Evolutionary conservation across 2,113 vertebrate species (phyloP).

Genomic region (Cephalopholis sonnerati): DNA sequence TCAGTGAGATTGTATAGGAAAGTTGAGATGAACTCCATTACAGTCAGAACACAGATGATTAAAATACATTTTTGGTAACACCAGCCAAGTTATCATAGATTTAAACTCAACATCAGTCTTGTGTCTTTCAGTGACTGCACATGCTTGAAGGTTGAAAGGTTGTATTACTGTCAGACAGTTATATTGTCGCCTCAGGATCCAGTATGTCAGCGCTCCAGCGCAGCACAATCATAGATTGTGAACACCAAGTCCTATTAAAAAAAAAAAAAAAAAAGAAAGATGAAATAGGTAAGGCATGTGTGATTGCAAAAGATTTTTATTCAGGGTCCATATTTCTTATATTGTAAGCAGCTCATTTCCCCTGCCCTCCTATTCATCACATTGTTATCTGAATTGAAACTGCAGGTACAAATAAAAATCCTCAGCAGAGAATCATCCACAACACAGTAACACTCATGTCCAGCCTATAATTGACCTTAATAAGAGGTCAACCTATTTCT

Average conservation of each 20-base stretch:
- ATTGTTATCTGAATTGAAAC: background rate
- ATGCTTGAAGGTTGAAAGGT: background rate
- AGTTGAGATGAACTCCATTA: background rate
- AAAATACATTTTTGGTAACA: background rate
- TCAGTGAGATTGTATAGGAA: background rate
- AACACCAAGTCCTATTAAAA: slow-evolving; percentile 75
- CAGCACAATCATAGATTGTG: slow-evolving; percentile 70
- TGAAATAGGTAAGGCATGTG: background rate
- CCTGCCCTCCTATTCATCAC: background rate
- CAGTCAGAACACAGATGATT: background rate
- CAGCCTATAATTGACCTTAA: background rate
- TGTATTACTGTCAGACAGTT: background rate
- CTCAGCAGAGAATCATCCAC: background rate
- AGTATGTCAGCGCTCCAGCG: slow-evolving; percentile 46
- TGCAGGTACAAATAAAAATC: background rate
- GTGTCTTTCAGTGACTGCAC: background rate
- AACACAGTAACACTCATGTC: background rate
- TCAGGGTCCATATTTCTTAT: background rate
- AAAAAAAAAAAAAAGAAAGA: background rate
- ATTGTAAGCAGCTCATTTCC: background rate
- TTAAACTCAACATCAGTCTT: background rate
- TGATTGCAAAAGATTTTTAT: background rate
- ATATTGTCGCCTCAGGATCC: slow-evolving; percentile 14
- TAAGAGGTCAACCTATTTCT: background rate
- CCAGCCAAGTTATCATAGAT: background rate